These are phyloP conservation scores for Colius striatus DNA, from an alignment of 2,113 vertebrate species.

Conservation along the genomic window DNA sequence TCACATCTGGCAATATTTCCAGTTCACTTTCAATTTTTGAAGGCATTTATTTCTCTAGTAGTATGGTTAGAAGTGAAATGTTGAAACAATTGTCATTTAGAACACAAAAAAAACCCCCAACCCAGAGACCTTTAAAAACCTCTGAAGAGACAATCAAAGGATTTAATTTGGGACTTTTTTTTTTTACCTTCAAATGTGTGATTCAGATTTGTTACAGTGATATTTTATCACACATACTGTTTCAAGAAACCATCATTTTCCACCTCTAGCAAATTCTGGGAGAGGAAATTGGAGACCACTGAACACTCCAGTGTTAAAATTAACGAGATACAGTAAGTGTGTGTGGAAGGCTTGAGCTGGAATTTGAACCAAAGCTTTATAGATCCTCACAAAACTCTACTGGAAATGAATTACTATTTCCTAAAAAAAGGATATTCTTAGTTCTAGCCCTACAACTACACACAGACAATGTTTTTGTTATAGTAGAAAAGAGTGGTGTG, in stretches of 20 bases:
- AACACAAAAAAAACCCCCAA: background rate
- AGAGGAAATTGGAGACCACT: background rate
- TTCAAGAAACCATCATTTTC: background rate
- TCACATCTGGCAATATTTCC: background rate
- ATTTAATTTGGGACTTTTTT: background rate
- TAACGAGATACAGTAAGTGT: rapidly evolving
- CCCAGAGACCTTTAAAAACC: background rate
- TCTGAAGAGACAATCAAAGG: background rate
- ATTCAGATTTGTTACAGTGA: background rate
- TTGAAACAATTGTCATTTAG: background rate
- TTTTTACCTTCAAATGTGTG: background rate
- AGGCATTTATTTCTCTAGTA: background rate
- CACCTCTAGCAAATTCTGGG: background rate
- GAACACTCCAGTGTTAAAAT: background rate
- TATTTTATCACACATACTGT: background rate
- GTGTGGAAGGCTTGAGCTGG: background rate
- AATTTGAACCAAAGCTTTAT: background rate
- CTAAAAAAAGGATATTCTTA: background rate
- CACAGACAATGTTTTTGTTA: background rate
- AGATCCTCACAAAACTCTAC: background rate
- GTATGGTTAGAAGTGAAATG: background rate
- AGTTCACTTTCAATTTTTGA: background rate
- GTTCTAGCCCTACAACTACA: background rate
- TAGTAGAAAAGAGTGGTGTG: background rate
- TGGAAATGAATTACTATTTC: background rate